A percentile compares a stretch with the other conserved stretches of the same genome.
phyloP scores from a whole-genome alignment of 2,888 invertebrate species.

The Itoplectis maculator region DNA sequence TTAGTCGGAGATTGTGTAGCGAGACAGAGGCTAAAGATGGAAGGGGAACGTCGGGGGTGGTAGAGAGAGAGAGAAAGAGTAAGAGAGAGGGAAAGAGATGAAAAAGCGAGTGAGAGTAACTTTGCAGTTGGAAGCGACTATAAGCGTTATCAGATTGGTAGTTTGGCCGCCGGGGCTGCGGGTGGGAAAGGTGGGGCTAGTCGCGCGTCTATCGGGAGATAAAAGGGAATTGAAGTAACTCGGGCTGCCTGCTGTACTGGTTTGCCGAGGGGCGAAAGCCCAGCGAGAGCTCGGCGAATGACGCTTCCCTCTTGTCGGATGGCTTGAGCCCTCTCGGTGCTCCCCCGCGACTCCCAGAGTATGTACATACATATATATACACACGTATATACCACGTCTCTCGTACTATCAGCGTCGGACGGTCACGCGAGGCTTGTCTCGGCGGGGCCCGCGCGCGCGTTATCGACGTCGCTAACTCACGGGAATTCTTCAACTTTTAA shows the following conservation, averaged over 20 bases:
- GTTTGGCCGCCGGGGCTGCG: constrained; percentile 34
- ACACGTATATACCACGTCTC: too few relatives aligned
- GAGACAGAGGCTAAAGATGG: constrained; percentile 26
- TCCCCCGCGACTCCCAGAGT: not conserved
- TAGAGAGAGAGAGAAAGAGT: too few relatives aligned
- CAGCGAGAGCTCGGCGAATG: constrained; percentile 45
- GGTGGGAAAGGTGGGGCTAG: constrained; percentile 14
- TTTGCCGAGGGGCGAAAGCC: constrained; percentile 29
- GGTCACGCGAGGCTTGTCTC: constrained; percentile 69
- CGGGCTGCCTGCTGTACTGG: constrained; percentile 51
- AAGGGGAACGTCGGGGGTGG: constrained; percentile 6
- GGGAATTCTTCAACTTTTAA: constrained; percentile 66
- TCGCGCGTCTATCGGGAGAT: constrained; percentile 61
- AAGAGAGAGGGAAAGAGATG: constrained; percentile 11
- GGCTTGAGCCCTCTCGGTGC: constrained; percentile 24
- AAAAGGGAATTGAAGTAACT: constrained; percentile 67
- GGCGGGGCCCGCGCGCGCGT: constrained; percentile 64
- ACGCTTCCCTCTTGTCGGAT: constrained; percentile 54
- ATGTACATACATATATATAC: not conserved
- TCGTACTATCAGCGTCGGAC: constrained; percentile 62
- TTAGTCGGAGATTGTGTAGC: constrained; percentile 59
- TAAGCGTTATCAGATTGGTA: constrained; percentile 64
- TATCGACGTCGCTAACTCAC: constrained; percentile 68
- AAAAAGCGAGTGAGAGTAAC: constrained; percentile 51
- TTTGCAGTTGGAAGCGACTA: constrained; percentile 61